Evolutionary conservation across 2,888 invertebrate species (phyloP).

Genomic region (Anodontia alba): DNA sequence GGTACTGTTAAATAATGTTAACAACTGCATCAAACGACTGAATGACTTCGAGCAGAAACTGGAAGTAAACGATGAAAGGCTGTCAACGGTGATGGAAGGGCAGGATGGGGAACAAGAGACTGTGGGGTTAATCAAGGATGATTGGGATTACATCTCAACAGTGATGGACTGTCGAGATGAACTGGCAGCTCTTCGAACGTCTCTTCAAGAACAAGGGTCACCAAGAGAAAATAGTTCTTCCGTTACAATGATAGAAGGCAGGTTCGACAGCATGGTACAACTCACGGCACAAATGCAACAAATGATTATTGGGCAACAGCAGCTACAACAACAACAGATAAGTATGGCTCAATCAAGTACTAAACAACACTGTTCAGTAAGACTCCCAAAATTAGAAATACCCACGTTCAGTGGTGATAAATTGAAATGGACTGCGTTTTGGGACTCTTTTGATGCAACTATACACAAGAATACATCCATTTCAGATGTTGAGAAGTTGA

Average conservation of each 20-base stretch:
- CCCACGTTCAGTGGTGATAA: slow-evolving; percentile 25
- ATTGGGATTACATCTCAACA: background rate
- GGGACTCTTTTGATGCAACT: slow-evolving; percentile 41
- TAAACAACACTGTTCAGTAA: slow-evolving; percentile 11
- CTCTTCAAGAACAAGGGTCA: background rate
- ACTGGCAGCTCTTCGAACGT: background rate
- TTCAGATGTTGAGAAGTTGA: slow-evolving; percentile 43
- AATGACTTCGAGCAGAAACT: background rate
- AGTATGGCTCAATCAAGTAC: background rate
- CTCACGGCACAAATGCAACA: background rate
- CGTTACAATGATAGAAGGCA: background rate
- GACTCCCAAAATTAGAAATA: slow-evolving; percentile 33
- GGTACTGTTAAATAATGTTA: background rate
- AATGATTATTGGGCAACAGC: background rate
- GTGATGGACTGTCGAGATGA: slow-evolving; percentile 8
- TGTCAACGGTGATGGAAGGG: background rate
- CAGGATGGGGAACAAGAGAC: background rate
- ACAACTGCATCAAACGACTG: background rate
- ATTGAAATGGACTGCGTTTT: slow-evolving; percentile 33
- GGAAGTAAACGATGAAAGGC: background rate
- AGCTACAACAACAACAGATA: background rate
- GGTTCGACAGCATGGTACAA: background rate
- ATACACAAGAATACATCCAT: slow-evolving; percentile 36
- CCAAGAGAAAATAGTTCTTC: background rate
- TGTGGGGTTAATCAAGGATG: background rate